Evolutionary conservation across 1,140 invertebrate genomes (phyloP).

Genomic region (Heliconius hewitsoni): DNA sequence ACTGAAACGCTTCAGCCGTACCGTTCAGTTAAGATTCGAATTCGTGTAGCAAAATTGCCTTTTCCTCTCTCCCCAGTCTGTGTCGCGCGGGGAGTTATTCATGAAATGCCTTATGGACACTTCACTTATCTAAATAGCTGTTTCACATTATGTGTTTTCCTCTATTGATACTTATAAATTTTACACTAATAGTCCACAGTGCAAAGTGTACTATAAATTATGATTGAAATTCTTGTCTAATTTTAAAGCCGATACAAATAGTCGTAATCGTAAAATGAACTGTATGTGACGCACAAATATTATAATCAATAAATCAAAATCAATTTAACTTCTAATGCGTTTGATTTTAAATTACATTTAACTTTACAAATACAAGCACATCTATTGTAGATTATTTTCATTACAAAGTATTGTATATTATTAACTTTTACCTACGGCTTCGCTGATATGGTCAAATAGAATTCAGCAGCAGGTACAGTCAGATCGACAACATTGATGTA

Average conservation of each 20-base stretch:
- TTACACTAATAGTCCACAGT: not conserved
- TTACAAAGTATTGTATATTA: not conserved
- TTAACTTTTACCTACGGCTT: too few relatives aligned
- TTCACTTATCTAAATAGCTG: conserved; percentile 34
- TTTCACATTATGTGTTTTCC: conserved; percentile 9
- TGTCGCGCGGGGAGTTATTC: conserved; percentile 61
- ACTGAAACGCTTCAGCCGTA: conserved; percentile 56
- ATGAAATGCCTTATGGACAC: conserved; percentile 43
- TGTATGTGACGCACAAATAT: conserved; percentile 5
- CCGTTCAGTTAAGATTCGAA: conserved; percentile 52
- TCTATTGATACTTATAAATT: conserved; percentile 25
- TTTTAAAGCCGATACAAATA: not conserved
- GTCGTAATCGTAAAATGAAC: not conserved
- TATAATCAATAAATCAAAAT: conserved; percentile 1
- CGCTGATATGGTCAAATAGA: too few relatives aligned
- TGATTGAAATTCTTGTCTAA: not conserved
- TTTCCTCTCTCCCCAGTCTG: conserved; percentile 53
- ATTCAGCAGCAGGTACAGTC: too few relatives aligned
- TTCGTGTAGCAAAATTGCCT: conserved; percentile 50
- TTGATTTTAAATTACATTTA: not conserved
- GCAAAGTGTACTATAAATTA: conserved; percentile 4
- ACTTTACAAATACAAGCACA: not conserved
- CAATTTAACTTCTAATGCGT: not conserved
- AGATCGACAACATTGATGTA: too few relatives aligned
- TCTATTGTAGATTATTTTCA: not conserved